Conservation (phyloP, 2,888 invertebrate genomes). For the Acanthopleura granulata region DNA sequence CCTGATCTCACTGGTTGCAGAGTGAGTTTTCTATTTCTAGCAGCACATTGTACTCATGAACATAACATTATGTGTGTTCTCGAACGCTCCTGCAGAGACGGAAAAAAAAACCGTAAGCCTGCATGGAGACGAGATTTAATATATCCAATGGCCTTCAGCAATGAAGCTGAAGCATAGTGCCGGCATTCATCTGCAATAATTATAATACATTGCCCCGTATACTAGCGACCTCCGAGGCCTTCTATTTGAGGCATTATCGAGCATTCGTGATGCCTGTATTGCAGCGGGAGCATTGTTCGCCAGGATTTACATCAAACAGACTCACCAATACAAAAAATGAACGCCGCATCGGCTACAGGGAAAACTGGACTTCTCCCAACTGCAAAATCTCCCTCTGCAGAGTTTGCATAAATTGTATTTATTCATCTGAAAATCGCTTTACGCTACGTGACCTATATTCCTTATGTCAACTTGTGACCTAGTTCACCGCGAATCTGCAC, state of each 20-base stretch:
- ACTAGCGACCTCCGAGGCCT: conserved; percentile 11
- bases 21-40: background rate
- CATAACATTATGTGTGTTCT: background rate
- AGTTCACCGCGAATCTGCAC: conserved; percentile 5
- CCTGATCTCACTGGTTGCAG: background rate
- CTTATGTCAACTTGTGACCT: conserved; percentile 17
- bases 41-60: background rate
- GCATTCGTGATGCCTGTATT: background rate
- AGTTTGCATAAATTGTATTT: background rate
- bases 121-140: conserved; percentile 7
- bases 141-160: conserved; percentile 13
- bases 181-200: conserved; percentile 19
- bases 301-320: no score
- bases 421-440: conserved; percentile 13
- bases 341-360: background rate
- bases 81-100: background rate
- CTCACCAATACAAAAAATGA: background rate
- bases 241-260: conserved; percentile 9
- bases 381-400: conserved; percentile 3
- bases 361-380: background rate
- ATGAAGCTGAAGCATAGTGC: background rate
- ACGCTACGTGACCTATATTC: conserved; percentile 17
- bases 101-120: background rate
- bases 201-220: conserved; percentile 18
- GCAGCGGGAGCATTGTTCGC: no score